Evolutionary conservation across 2,797 vertebrate genomes (phyloP).

Genomic region (Stomatorhinus walkeri): DNA sequence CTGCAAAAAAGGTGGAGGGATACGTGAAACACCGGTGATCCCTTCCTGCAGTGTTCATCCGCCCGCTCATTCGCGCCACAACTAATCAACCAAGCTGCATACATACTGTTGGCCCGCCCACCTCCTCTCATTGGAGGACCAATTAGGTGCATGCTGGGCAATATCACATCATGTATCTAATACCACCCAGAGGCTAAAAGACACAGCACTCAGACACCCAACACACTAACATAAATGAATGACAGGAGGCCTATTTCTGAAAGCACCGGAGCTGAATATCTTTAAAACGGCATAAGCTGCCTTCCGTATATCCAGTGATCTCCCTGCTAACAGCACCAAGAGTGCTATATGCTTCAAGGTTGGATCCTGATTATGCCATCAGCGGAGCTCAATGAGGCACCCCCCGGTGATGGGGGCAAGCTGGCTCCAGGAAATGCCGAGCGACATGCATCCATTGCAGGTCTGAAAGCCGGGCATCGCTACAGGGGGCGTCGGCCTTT

Average conservation of each 20-base stretch:
- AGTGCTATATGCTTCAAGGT: neutral
- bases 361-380: neutral
- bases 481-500: neutral
- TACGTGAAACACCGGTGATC: neutral
- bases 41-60: neutral
- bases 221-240: neutral
- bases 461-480: neutral
- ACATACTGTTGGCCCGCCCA: neutral
- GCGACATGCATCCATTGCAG: neutral
- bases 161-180: neutral
- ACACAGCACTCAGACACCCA: neutral
- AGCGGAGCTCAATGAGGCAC: neutral
- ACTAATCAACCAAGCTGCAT: neutral
- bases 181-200: neutral
- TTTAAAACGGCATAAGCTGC: neutral
- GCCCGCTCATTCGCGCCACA: neutral
- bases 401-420: neutral
- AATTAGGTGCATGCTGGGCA: neutral
- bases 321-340: neutral
- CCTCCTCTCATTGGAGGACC: neutral
- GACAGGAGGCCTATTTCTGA: neutral
- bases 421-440: neutral
- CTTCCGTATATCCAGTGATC: neutral
- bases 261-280: neutral
- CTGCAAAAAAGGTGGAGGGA: conserved; percentile 20